A percentile compares a stretch with the other conserved stretches of the same genome.
phyloP scores from a whole-genome alignment of 2,113 vertebrate genomes.

The Hyla sarda region DNA sequence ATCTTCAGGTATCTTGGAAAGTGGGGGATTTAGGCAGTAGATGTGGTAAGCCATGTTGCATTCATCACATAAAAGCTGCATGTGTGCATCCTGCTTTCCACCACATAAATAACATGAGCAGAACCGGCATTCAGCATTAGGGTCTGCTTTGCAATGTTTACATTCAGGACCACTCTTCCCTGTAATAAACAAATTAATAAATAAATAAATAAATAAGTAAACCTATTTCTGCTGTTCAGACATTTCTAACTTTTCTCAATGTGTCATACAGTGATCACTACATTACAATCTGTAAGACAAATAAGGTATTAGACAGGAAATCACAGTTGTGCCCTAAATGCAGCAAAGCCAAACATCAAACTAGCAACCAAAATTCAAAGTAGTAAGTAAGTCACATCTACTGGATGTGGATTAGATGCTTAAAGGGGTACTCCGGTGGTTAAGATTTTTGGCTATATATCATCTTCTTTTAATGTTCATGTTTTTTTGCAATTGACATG shows the following conservation, averaged over 20 bases:
- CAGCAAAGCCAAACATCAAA: not conserved
- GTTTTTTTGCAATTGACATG: no score
- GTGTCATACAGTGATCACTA: not conserved
- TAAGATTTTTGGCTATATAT: no score
- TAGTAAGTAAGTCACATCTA: not conserved
- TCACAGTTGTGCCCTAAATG: not conserved
- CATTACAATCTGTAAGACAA: not conserved
- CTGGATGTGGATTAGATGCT: no score
- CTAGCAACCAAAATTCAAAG: not conserved
- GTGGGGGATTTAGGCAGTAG: constrained; percentile 95
- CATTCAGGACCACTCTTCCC: constrained; percentile 98
- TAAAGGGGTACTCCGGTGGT: no score
- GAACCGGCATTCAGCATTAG: constrained; percentile 89
- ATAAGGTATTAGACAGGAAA: not conserved
- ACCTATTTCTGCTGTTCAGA: not conserved
- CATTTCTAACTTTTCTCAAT: not conserved
- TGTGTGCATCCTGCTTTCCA: constrained; percentile 95
- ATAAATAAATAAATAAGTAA: constrained; percentile 7
- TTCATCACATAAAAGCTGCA: constrained; percentile 97
- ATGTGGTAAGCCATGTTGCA: constrained; percentile 99
- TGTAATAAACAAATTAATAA: constrained; percentile 63
- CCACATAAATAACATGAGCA: constrained; percentile 96
- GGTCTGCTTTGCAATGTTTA: constrained; percentile 95
- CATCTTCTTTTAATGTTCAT: no score
- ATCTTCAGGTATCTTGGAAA: constrained; percentile 94